These are phyloP conservation scores for Ailuropoda melanoleuca DNA, from an alignment of 2,113 vertebrate species.

Conservation along the genomic window DNA sequence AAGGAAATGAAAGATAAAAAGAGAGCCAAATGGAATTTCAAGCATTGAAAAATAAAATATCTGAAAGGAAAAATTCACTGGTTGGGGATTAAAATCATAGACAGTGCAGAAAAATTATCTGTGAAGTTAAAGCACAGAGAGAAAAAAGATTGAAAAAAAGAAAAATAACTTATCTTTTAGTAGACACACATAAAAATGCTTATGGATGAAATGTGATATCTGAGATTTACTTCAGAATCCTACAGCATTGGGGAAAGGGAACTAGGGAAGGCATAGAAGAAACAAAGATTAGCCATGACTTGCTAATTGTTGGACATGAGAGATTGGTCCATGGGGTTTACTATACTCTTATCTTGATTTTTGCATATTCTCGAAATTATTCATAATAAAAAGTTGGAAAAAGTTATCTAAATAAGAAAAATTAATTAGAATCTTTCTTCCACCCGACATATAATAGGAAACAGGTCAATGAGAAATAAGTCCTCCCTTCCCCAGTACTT, in stretches of 20 bases:
- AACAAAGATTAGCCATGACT: neutral
- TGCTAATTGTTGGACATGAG: neutral
- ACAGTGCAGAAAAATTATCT: neutral
- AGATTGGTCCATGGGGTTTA: neutral
- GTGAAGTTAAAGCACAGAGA: neutral
- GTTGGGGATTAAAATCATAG: neutral
- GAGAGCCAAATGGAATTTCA: neutral
- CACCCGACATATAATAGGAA: neutral
- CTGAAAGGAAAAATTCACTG: neutral
- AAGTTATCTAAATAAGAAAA: neutral
- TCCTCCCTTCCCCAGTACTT: neutral
- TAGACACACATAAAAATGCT: neutral
- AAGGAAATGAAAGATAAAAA: conserved; percentile 1
- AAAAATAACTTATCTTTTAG: neutral
- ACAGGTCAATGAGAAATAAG: neutral
- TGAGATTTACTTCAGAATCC: neutral
- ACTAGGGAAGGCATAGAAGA: neutral
- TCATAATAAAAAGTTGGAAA: neutral
- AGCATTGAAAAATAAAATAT: neutral
- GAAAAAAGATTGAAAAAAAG: neutral
- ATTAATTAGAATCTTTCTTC: neutral
- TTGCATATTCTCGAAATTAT: neutral
- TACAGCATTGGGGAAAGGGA: neutral
- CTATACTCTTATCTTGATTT: neutral
- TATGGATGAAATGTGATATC: neutral